Percentiles rank a stretch among this genome's conserved stretches.
Evolutionary conservation across 2,113 vertebrate species (phyloP).

Genomic region (Semicossyphus pulcher): DNA sequence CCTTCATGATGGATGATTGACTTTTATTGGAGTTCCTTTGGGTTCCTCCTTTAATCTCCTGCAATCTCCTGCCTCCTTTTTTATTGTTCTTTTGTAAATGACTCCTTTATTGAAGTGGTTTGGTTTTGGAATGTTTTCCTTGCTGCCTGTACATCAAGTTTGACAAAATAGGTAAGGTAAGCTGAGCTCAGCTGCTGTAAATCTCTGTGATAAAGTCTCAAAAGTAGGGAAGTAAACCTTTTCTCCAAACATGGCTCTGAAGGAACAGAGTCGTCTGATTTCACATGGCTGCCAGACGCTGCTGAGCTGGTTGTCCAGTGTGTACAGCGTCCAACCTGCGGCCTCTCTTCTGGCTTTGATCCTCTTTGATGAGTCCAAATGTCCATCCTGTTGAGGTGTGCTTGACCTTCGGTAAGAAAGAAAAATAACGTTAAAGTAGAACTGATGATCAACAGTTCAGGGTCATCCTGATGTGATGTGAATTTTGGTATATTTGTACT

Average conservation of each 20-base stretch:
- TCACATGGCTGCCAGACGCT: neutral
- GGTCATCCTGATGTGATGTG: neutral
- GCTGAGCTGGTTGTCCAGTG: neutral
- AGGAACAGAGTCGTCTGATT: neutral
- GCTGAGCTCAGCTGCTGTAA: constrained; percentile 11
- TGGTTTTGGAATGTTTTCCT: neutral
- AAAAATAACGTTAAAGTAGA: neutral
- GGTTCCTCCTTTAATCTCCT: constrained; percentile 30
- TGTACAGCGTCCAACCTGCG: neutral
- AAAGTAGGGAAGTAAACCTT: constrained; percentile 4
- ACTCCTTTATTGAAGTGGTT: neutral
- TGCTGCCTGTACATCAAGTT: neutral
- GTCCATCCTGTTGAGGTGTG: neutral
- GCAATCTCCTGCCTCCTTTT: constrained; percentile 10
- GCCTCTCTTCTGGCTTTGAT: neutral
- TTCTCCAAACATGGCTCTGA: constrained; percentile 20
- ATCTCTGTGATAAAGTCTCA: constrained; percentile 11
- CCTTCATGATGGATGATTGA: neutral
- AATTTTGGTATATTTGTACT: constrained; percentile 4
- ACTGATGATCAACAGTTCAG: neutral
- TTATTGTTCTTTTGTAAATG: constrained; percentile 8
- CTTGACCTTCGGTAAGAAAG: neutral
- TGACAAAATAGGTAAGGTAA: neutral
- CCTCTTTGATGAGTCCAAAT: neutral
- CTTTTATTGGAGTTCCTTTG: constrained; percentile 16